phyloP scores from a whole-genome alignment of 1,140 invertebrate species.

The Steinernema khuongi region DNA sequence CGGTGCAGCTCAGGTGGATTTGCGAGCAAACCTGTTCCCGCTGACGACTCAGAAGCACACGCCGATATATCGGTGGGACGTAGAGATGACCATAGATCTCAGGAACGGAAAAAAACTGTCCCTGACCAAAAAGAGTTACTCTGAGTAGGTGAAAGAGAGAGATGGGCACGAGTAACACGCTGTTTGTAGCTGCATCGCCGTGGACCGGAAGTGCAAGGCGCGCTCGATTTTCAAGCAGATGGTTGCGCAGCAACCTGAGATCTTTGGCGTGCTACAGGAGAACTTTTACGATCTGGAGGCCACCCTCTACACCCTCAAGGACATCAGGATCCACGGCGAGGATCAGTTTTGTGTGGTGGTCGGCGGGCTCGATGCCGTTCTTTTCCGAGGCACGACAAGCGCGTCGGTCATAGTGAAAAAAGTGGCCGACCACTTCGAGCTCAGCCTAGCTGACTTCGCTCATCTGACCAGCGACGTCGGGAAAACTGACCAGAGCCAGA shows the following conservation, averaged over 20 bases:
- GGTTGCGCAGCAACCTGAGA: not conserved
- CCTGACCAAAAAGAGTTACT: not conserved
- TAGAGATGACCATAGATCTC: not conserved
- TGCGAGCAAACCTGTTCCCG: too few relatives aligned
- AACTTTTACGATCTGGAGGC: slow-evolving; percentile 6
- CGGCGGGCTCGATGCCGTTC: not conserved
- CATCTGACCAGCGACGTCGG: not conserved
- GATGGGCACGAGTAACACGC: not conserved
- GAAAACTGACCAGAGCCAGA: not conserved
- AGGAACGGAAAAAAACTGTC: not conserved
- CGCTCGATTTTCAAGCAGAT: not conserved
- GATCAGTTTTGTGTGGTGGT: not conserved
- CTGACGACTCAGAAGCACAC: too few relatives aligned
- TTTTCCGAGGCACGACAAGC: not conserved
- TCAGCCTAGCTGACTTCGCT: not conserved
- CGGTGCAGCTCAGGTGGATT: too few relatives aligned
- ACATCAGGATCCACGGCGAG: not conserved
- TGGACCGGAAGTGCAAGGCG: not conserved
- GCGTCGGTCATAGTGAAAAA: not conserved
- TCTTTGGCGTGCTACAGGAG: not conserved
- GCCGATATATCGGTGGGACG: not conserved
- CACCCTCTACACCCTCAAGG: not conserved
- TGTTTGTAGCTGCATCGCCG: not conserved
- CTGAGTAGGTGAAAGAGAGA: not conserved
- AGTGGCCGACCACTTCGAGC: not conserved